Evolutionary conservation across 2,113 vertebrate species (phyloP), one percentile per base, ranked within the genome.

Genomic region (Myotis davidii): DNA sequence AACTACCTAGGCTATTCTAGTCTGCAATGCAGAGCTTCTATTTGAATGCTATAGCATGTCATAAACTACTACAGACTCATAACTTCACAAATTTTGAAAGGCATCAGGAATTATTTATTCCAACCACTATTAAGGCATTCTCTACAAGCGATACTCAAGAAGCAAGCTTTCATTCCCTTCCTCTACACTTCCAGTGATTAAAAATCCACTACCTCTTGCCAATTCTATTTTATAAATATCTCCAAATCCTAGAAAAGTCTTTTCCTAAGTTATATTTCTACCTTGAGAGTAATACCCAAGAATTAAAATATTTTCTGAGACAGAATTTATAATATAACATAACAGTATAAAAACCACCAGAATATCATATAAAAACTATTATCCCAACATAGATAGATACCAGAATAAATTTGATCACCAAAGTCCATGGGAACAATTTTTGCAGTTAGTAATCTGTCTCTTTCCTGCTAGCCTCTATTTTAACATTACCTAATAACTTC

Each of bases 171-270:
- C 45, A 72, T 25, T 73, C 27, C 39, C 9, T 85, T 29, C 20
- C 37, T 86, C 29, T 5, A 72, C 17, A 37, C 4, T 11, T 83
- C 9, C 20, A 78, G 73, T 87, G 52, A 77, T 69, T 25, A 89
- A 85, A 37, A 88, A 77, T 82, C 81, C 48, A 76, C 29, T 39
- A 25, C 12, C 21, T 50, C 21, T 8, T 72, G 12, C 12, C 11
- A 67, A 32, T 88, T 88, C 32, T 65, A 59, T 73, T 90, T 91
- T 67, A 95, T 27, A 27, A 96, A 93, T 9, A 42, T 3, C 42
- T 88, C 87, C 17, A 78, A 72, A 83, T 34, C 50, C 17, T 87
- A 73, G 32, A 88, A 78, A 32, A 73, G 11, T 87, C 29, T 77
- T 90, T 32, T 32, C 11, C 21, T 70, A 76, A 78, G 29, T 32